phyloP scores from a whole-genome alignment of 2,888 invertebrate species.

The Xylophagus ater region DNA sequence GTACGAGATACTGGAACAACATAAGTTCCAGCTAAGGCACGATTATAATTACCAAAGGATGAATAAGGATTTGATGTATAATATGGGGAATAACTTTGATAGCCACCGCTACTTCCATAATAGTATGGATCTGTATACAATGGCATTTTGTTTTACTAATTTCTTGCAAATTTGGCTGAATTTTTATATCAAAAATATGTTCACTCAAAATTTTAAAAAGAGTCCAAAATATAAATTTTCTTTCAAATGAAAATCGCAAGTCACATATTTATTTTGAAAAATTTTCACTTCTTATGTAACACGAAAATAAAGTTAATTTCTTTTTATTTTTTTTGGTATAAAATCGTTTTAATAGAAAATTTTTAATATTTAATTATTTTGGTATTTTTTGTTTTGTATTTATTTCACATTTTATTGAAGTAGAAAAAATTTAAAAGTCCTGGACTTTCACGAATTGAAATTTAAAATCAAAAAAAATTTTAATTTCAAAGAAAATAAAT shows the following conservation, averaged over 20 bases:
- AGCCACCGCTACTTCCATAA: slow-evolving; percentile 37
- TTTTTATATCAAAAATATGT: background rate
- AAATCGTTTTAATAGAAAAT: too few relatives aligned
- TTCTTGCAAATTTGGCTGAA: background rate
- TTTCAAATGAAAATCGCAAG: background rate
- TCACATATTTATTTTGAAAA: background rate
- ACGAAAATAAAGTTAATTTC: slow-evolving; percentile 1
- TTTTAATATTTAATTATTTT: too few relatives aligned
- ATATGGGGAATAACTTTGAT: slow-evolving; percentile 34
- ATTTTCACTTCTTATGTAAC: background rate
- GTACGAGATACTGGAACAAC: slow-evolving; percentile 27
- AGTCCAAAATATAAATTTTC: too few relatives aligned
- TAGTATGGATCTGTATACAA: slow-evolving; percentile 55
- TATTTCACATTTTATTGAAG: too few relatives aligned
- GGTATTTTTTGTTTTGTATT: too few relatives aligned
- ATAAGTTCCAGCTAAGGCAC: slow-evolving; percentile 32
- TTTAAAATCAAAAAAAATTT: too few relatives aligned
- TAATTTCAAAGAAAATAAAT: too few relatives aligned
- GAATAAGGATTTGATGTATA: slow-evolving; percentile 42
- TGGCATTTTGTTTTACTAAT: slow-evolving; percentile 44
- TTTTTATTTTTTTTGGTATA: too few relatives aligned
- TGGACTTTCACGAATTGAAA: too few relatives aligned
- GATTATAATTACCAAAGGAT: slow-evolving; percentile 44
- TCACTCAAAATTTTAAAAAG: background rate
- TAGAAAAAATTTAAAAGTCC: too few relatives aligned